Evolutionary conservation across 1,140 invertebrate genomes (phyloP), one percentile per base, ranked within the genome.

Genomic region (Seison nebaliae): DNA sequence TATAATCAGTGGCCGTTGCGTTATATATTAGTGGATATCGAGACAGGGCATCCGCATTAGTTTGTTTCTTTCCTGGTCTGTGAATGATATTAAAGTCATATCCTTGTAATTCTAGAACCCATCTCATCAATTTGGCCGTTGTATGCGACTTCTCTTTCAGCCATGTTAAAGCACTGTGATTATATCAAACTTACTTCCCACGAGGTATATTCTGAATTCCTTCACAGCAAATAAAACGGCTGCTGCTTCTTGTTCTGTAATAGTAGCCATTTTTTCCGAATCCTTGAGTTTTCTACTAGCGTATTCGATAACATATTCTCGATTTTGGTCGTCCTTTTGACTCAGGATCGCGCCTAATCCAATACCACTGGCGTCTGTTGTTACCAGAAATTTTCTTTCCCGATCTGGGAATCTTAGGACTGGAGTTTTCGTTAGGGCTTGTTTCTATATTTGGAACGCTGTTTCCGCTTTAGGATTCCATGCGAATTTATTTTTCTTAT

Each of bases 41-140:
- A 21, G 51, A 55, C 11, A 61, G 36, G 5, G 47, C 46, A 36
- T 56, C 53, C 2, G 53, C 49, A 12, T 56, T 51, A 2, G 39
- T 18, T 30, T 59, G 50, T 4, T 45, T 16, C n/a, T 40, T 46
- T 3, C 57, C 59, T 17, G 48, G 50, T 28, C 56, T 45, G 43
- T 64, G 57, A 4, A 44, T 43, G 2, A 65, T 46, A 7, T 52
- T 54, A 44, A 53, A 63, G 18, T 57, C 43, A 47, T 55, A 62
- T 38, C 62, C 55, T 46, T 62, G 57, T 18, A 67, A 38, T 43
- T 54, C 49, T 6, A 65, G 20, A 35, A 55, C 42, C 64, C 64
- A 67, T n/a, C 62, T 38, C 2, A 55, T 53, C 19, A 47, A 18
- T 14, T 34, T 17, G 8, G 42, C 48, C 11, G 23, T 28, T 15